These are phyloP conservation scores for Elephantulus edwardii DNA, from an alignment of 2,113 vertebrate genomes.

Conservation along the genomic window DNA sequence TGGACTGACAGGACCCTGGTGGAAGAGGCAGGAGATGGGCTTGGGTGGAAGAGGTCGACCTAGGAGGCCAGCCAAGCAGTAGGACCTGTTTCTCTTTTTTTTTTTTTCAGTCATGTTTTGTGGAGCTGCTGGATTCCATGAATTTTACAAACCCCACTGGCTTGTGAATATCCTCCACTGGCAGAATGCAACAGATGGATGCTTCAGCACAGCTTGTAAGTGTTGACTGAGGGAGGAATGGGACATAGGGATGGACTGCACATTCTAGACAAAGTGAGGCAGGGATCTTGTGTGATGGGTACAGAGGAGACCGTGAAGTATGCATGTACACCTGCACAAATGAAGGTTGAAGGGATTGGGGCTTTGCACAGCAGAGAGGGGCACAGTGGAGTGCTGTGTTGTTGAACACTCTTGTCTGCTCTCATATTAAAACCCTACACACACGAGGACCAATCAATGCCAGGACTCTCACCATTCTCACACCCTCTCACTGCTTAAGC, in stretches of 20 bases:
- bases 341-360: neutral
- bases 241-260: neutral
- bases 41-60: neutral
- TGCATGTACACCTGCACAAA: too few relatives aligned
- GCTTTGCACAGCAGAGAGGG: neutral
- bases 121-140: conserved; percentile 87
- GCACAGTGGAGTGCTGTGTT: neutral
- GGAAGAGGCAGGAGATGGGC: neutral
- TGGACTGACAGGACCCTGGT: too few relatives aligned
- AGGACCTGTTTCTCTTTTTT: too few relatives aligned
- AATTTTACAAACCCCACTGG: conserved; percentile 89
- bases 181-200: conserved; percentile 87
- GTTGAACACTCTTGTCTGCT: too few relatives aligned
- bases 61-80: neutral
- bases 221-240: rapidly evolving
- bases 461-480: too few relatives aligned
- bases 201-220: conserved; percentile 88
- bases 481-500: neutral
- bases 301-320: neutral
- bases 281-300: neutral
- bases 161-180: conserved; percentile 86
- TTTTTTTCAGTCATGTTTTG: conserved; percentile 87
- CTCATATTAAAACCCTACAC: too few relatives aligned
- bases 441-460: too few relatives aligned
- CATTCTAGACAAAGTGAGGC: neutral